phyloP scores from a whole-genome alignment of 2,113 vertebrate species.

The Carassius auratus region DNA sequence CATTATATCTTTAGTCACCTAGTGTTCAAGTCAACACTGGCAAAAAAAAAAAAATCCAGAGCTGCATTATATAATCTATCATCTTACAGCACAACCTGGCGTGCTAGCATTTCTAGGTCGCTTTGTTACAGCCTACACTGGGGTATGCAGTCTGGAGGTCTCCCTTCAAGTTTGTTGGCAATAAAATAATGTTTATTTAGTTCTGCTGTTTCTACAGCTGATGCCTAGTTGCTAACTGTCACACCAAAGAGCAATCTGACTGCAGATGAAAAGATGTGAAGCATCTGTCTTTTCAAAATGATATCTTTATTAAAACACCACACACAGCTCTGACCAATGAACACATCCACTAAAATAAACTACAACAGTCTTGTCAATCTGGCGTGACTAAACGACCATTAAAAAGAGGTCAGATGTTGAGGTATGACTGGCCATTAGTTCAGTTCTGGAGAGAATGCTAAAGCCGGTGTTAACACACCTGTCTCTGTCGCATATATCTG shows the following conservation, averaged over 20 bases:
- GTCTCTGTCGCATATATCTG: constrained; percentile 1
- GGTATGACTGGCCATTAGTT: constrained; percentile 6
- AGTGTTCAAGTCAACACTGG: not conserved
- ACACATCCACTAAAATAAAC: not conserved
- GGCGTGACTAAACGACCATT: not conserved
- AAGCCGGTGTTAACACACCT: constrained; percentile 40
- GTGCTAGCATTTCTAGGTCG: constrained; percentile 14
- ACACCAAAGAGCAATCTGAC: not conserved
- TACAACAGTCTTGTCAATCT: not conserved
- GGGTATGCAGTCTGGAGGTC: not conserved
- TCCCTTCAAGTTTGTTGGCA: not conserved
- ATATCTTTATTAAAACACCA: constrained; percentile 1
- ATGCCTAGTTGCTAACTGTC: not conserved
- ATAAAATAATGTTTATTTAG: not conserved
- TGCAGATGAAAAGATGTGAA: constrained; percentile 2
- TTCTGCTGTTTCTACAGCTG: not conserved
- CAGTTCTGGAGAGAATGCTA: constrained; percentile 28
- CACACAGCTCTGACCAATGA: not conserved
- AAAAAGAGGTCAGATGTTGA: constrained; percentile 23
- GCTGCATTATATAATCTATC: constrained; percentile 2
- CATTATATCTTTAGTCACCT: not conserved
- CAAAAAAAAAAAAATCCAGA: not conserved
- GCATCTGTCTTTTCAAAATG: not conserved
- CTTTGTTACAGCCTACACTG: not conserved
- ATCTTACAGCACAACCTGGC: constrained; percentile 6